Conservation (phyloP, 2,888 invertebrate species). For the Rhogogaster chlorosoma region DNA sequence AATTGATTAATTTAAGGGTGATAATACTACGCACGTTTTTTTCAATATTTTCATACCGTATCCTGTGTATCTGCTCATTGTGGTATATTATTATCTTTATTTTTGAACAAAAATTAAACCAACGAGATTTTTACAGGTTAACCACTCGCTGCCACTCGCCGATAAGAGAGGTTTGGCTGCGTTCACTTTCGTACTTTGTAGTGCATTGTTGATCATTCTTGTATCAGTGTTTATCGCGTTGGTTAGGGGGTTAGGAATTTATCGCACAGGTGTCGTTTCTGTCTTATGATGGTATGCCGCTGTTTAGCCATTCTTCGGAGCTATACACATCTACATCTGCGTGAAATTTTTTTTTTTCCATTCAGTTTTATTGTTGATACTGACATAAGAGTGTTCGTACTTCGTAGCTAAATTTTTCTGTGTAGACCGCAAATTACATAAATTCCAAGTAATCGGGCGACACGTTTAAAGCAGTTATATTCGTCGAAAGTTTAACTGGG, state of each 20-base stretch:
- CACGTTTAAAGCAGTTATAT: neutral
- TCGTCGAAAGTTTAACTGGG: neutral
- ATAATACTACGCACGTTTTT: slow-evolving; percentile 62
- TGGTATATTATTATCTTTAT: neutral
- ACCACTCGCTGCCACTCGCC: neutral
- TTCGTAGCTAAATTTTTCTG: slow-evolving; percentile 63
- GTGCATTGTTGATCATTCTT: slow-evolving; percentile 2
- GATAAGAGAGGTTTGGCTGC: neutral
- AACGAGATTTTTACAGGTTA: slow-evolving; percentile 12
- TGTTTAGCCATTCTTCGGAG: slow-evolving; percentile 22
- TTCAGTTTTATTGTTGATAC: slow-evolving; percentile 69
- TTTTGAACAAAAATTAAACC: neutral
- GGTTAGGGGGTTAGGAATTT: neutral
- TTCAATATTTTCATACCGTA: slow-evolving; percentile 63
- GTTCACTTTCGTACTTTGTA: neutral
- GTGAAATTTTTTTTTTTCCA: slow-evolving; percentile 21
- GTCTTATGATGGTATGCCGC: neutral
- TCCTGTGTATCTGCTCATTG: slow-evolving; percentile 60
- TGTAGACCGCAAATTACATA: slow-evolving; percentile 57
- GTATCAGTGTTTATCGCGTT: neutral
- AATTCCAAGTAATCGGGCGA: slow-evolving; percentile 59
- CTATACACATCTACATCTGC: slow-evolving; percentile 16
- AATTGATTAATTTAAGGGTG: neutral
- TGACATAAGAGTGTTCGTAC: slow-evolving; percentile 60
- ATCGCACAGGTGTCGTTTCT: slow-evolving; percentile 36